Conservation (phyloP, 2,888 invertebrate species). For the Philaethria dido region DNA sequence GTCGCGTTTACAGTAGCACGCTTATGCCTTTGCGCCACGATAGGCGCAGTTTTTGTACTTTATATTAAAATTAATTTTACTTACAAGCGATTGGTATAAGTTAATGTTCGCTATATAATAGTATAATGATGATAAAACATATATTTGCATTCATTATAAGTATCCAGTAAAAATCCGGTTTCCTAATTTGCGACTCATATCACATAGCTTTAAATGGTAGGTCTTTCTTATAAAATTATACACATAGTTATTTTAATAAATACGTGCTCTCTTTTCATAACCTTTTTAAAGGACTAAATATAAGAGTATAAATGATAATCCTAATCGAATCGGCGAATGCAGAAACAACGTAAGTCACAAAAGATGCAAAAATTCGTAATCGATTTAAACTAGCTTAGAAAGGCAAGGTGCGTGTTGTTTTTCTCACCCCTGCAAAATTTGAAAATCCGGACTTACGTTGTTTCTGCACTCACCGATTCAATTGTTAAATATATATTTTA, state of each 20-base stretch:
- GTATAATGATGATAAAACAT: not conserved
- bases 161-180: not conserved
- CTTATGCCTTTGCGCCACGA: too few species aligned
- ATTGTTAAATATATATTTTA: not conserved
- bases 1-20: too few species aligned
- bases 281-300: not conserved
- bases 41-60: not conserved
- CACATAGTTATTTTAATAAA: not conserved
- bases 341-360: too few species aligned
- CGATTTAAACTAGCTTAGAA: too few species aligned
- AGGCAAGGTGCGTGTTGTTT: too few species aligned
- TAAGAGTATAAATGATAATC: not conserved
- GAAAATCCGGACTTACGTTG: too few species aligned
- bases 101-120: not conserved
- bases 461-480: too few species aligned
- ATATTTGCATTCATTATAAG: not conserved
- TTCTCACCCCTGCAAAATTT: too few species aligned
- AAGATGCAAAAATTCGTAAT: too few species aligned
- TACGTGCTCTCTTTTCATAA: not conserved
- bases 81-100: not conserved
- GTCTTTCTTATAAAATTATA: not conserved
- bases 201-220: not conserved
- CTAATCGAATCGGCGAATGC: too few species aligned
- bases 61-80: not conserved
- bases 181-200: slow-evolving; percentile 7